These are phyloP conservation scores for Cecropterus lyciades DNA, from an alignment of 1,140 invertebrate genomes.

Conservation along the genomic window DNA sequence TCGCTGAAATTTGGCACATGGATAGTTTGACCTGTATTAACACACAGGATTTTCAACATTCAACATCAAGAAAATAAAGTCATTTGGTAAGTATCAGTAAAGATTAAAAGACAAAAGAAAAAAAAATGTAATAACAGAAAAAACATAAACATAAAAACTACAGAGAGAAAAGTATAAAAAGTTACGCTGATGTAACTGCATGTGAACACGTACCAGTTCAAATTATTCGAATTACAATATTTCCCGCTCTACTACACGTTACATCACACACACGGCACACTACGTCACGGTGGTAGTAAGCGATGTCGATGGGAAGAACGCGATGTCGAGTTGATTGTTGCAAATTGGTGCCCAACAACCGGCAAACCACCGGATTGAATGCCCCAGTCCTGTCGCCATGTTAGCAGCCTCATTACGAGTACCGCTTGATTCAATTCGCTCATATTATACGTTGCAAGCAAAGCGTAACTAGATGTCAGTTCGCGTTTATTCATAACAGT, in stretches of 20 bases:
- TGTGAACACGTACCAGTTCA: too few species aligned
- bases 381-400: constrained; percentile 32
- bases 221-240: constrained; percentile 9
- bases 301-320: constrained; percentile 27
- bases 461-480: not conserved
- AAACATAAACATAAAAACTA: not conserved
- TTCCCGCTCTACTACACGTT: constrained; percentile 5
- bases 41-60: too few species aligned
- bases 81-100: too few species aligned
- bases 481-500: not conserved
- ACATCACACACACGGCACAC: constrained; percentile 36
- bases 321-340: constrained; percentile 50
- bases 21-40: too few species aligned
- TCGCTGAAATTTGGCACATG: too few species aligned
- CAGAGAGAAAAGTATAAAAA: not conserved
- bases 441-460: not conserved
- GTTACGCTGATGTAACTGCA: too few species aligned
- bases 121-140: not conserved
- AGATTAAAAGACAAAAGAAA: too few species aligned
- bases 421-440: constrained; percentile 19
- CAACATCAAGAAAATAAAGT: too few species aligned
- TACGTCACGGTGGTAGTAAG: constrained; percentile 32
- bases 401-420: constrained; percentile 31
- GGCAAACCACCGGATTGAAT: constrained; percentile 55
- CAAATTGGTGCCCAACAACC: constrained; percentile 69